Evolutionary conservation across 1,140 invertebrate species (phyloP), one percentile per base, ranked within the genome.

Genomic region (Arion vulgaris): DNA sequence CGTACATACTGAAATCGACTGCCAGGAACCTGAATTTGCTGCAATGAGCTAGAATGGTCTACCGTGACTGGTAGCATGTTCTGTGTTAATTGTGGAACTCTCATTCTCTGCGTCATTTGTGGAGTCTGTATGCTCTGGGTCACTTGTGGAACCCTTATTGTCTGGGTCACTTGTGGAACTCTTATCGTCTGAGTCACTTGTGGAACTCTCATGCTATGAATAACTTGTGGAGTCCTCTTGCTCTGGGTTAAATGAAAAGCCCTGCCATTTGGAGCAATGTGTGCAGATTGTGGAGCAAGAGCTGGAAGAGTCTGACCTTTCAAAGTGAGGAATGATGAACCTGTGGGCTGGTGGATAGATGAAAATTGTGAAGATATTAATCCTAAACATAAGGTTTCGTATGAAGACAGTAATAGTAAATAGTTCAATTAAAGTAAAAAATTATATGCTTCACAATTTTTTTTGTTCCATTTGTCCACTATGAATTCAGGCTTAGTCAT

Each of bases 1-100:
- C 91, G 83, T 2, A 91, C 88, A 87, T 92, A 93, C 72, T 91
- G 90, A 66, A 93, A 92, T 77, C 91, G 92, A 72, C 88, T 92
- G 72, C 92, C 92, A 41, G 90, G 88, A 13, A 92, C 89, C 82
- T 91, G 91, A 49, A 92, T 85, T 38, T 89, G 88, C 57, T 91
- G 90, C 13, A 91, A 83, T 39, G 78, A 72, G 28, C 69, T 66
- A 13, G 74, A n/a, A 39, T 38, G 41, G 19, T 68, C 62, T 34
- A 86, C 72, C 1, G 76, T 28, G 9, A 81, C 72, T 26, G 79
- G 79, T 41, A 62, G 57, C 19, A 81, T 38, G 62, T 75, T 53
- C 57, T 69, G 68, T 1, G n/a, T 28, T 2, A 66, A 5, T 66
- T 66, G 62, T 17, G 28, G 7, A 66, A 23, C 4, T 26, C 7